Evolutionary conservation across 2,797 vertebrate species (phyloP), one percentile per base, ranked within the genome.

Genomic region (Artibeus jamaicensis): DNA sequence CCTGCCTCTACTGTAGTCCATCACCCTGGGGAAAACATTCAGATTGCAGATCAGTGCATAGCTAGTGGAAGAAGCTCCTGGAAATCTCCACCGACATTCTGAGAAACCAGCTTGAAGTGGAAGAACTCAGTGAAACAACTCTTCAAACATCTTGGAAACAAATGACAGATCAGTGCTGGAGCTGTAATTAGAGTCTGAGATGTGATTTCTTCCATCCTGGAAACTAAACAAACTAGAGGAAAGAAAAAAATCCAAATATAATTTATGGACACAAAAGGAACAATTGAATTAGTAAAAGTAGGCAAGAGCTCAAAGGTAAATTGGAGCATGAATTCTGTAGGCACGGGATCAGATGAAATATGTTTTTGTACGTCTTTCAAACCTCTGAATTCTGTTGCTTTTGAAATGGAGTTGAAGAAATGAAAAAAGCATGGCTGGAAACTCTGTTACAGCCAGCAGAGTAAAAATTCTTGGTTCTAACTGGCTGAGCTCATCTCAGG

Each of bases 331-430:
- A 89, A 93, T 95, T 95, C 68, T 73, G 55, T 46, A 96, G 94
- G 86, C 97, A 96, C 0, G 0, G 0, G 97, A 94, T 97, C 96
- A 97, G 95, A 97, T 98, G 97, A 97, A 98, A 98, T 67, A 85
- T 59, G 39, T 96, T 53, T 93, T 92, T 95, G 93, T 62, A 97
- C 94, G 48, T 78, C 10, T 57, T 95, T 95, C 87, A 93, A 96
- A 90, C 65, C 70, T 97, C 94, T 94, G 96, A 97, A 97, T 62
- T 90, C 57, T 84, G 77, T 91, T 95, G 94, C 96, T 91, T 68
- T 98, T 97, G 93, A 98, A 97, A 91, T 19, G 29, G 37, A 97
- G 79, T 91, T 95, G 92, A 91, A 97, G 65, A 92, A 92, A 87
- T 96, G 94, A 95, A 96, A 98, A 97, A 93, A 81, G 9, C 89